Evolutionary conservation across 2,113 vertebrate genomes (phyloP).

Genomic region (Crypturellus undulatus): DNA sequence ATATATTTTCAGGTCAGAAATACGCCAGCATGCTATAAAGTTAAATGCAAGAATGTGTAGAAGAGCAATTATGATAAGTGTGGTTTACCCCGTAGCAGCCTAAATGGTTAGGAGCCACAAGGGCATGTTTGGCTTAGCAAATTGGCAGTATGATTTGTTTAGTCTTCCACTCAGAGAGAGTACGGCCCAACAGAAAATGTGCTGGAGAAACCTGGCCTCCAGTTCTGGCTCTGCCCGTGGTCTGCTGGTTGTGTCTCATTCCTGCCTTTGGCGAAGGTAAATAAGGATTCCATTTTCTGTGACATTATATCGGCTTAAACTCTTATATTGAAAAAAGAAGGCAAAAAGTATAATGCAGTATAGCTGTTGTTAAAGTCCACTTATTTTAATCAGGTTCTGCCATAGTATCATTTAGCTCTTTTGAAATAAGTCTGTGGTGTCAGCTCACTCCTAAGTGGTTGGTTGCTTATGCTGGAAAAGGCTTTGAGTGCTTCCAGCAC

Average conservation of each 20-base stretch:
- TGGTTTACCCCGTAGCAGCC: background rate
- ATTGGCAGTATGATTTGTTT: background rate
- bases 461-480: background rate
- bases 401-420: background rate
- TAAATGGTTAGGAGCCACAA: background rate
- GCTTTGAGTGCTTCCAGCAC: rapidly evolving
- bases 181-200: background rate
- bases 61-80: background rate
- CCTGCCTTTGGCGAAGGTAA: background rate
- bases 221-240: background rate
- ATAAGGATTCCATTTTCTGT: background rate
- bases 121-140: background rate
- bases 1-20: background rate
- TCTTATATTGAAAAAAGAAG: background rate
- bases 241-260: background rate
- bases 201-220: background rate
- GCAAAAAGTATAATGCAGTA: no score
- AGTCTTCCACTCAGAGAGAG: background rate
- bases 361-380: background rate
- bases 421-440: background rate
- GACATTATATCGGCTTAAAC: background rate
- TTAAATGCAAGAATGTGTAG: background rate
- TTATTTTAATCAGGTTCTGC: background rate
- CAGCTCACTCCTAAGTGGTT: background rate
- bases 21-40: background rate